Evolutionary conservation across 2,888 invertebrate genomes (phyloP).

Genomic region (Oscheius onirici): DNA sequence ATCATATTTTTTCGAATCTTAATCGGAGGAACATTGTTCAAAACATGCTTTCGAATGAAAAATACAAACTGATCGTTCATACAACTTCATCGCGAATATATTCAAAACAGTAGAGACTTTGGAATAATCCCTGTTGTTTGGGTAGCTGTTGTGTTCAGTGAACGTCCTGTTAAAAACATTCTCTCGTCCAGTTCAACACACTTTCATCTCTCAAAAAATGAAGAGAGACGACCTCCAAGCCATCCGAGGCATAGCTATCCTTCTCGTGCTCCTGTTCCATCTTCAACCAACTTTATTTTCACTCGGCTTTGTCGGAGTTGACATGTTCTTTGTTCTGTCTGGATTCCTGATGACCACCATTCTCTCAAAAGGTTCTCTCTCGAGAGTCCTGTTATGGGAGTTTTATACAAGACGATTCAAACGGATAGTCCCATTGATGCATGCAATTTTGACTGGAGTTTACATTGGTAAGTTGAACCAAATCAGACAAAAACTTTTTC

Average conservation of each 20-base stretch:
- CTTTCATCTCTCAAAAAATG: too few species aligned
- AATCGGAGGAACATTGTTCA: too few species aligned
- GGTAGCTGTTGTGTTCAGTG: too few species aligned
- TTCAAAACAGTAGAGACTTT: too few species aligned
- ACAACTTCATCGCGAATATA: too few species aligned
- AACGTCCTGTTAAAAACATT: too few species aligned
- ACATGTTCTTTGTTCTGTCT: slow-evolving; percentile 28
- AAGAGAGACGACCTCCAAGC: slow-evolving; percentile 22
- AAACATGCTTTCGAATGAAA: too few species aligned
- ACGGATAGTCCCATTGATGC: slow-evolving; percentile 19
- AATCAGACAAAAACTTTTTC: neutral
- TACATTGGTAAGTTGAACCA: neutral
- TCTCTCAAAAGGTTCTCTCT: slow-evolving; percentile 1
- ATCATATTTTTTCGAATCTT: too few species aligned
- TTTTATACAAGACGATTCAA: slow-evolving; percentile 24
- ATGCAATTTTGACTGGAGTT: neutral
- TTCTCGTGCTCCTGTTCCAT: slow-evolving; percentile 24
- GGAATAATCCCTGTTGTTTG: too few species aligned
- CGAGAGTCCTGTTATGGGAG: neutral
- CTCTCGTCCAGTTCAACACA: too few species aligned
- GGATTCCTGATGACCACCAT: slow-evolving; percentile 24
- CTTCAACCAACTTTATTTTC: slow-evolving; percentile 9
- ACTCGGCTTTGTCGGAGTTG: slow-evolving; percentile 24
- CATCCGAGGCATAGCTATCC: slow-evolving; percentile 23
- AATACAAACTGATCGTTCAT: too few species aligned